Evolutionary conservation across 2,113 vertebrate species (phyloP), one percentile per base, ranked within the genome.

Genomic region (Spilogale gracilis): DNA sequence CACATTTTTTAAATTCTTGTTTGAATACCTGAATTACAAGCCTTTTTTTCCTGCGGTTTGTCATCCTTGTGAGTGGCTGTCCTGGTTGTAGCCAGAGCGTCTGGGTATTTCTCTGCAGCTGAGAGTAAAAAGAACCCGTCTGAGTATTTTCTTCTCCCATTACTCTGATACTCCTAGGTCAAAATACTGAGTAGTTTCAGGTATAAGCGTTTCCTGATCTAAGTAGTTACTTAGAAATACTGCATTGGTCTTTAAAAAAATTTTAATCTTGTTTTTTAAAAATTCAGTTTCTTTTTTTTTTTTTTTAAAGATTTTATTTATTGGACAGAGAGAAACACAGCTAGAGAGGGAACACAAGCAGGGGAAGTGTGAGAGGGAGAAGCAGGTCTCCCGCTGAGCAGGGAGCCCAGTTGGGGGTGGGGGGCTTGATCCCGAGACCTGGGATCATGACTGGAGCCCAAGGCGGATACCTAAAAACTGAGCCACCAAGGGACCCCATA

Each of bases 1-100:
- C 54, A 71, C 65, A 76, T 97, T 91, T 97, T 84, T 94, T 3
- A 74, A 95, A 96, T 97, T 71, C 61, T 94, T 98, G 92, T 78
- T 91, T 74, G 84, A 89, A 80, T 73, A 73, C 92, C 65, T 96
- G n/a, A 79, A 76, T 79, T 21, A 58, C n/a, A 94, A 84, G 92
- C 84, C 74, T 61, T 89, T 2, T 56, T 95, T 95, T 97, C 73
- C 32, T 94, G 76, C 38, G 93, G 45, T 27, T 79, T 52, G 17
- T 95, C 84, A 38, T 23, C 74, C 43, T 84, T 85, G 43, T 58
- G 45, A 48, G n/a, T 83, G 60, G 69, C 76, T 69, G 17, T 83
- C 87, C 38, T 69, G 60, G 30, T 85, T 45, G 13, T 74, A 67
- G n/a, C 38, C 73, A 60, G 74, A 83, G 45, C 79, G 82, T 81